Conservation (phyloP, 2,797 vertebrate genomes). For the Oophaga sylvatica region DNA sequence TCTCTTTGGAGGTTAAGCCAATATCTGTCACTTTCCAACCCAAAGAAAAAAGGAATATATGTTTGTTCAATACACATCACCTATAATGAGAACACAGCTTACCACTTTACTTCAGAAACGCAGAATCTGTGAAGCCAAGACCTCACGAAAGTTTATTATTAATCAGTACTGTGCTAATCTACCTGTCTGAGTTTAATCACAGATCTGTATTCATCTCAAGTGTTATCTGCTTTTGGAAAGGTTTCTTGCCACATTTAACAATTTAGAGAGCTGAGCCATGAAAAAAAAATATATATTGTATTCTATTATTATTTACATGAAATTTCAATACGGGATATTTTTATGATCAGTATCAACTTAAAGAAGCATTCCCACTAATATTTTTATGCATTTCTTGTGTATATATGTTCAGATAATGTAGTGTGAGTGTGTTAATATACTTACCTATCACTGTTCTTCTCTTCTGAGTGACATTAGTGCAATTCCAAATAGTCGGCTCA, state of each 20-base stretch:
- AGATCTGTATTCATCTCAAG: conserved; percentile 23
- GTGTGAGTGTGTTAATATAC: too few species aligned
- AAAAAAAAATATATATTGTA: background rate
- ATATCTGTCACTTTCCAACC: conserved; percentile 56
- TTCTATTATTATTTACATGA: background rate
- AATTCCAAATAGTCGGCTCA: too few species aligned
- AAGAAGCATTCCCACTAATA: too few species aligned
- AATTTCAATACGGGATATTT: background rate
- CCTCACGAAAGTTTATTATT: conserved; percentile 20
- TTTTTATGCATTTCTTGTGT: too few species aligned
- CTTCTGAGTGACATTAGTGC: too few species aligned
- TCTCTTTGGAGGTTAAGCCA: conserved; percentile 57
- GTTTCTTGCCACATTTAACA: conserved; percentile 6
- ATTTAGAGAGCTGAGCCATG: too few species aligned
- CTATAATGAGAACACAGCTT: conserved; percentile 48
- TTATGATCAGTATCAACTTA: background rate
- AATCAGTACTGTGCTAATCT: conserved; percentile 37
- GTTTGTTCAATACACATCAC: conserved; percentile 47
- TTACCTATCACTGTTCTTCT: too few species aligned
- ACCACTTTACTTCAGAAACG: conserved; percentile 3
- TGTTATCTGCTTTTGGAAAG: conserved; percentile 17
- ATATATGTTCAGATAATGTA: too few species aligned
- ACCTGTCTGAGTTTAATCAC: conserved; percentile 32
- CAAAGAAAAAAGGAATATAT: conserved; percentile 49
- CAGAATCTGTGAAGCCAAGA: conserved; percentile 9